These are phyloP conservation scores for Hypothenemus hampei DNA, from an alignment of 1,140 invertebrate genomes.

Conservation along the genomic window DNA sequence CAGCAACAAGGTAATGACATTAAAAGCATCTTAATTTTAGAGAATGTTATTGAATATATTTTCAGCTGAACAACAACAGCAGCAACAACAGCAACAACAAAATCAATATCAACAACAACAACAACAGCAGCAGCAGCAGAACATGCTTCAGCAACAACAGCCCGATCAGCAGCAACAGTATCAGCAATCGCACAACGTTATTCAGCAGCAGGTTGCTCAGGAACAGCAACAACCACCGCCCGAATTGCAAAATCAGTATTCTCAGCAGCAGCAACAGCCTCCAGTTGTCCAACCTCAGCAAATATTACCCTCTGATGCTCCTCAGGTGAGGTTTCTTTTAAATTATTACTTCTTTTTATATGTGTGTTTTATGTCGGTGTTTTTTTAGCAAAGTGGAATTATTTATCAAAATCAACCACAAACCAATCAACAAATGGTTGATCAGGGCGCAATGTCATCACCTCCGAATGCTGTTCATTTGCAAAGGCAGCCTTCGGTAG, in stretches of 20 bases:
- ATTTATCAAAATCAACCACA: constrained; percentile 36
- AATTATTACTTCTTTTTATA: not conserved
- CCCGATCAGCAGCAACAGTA: constrained; percentile 39
- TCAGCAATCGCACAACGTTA: constrained; percentile 35
- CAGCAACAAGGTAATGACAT: constrained; percentile 32
- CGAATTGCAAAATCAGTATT: constrained; percentile 41
- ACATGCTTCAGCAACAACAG: constrained; percentile 38
- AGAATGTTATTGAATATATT: not conserved
- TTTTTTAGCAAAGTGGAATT: constrained; percentile 34
- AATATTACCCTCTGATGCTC: constrained; percentile 26
- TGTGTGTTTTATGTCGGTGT: not conserved
- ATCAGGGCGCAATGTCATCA: constrained; percentile 40
- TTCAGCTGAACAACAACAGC: constrained; percentile 35
- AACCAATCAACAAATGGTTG: constrained; percentile 25
- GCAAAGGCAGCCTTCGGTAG: constrained; percentile 37
- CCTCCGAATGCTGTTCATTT: constrained; percentile 30
- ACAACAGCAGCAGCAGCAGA: constrained; percentile 37
- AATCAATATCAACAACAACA: constrained; percentile 44
- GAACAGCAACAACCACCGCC: constrained; percentile 39
- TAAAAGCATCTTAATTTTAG: not conserved
- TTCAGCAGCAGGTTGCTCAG: constrained; percentile 35
- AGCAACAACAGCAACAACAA: constrained; percentile 48
- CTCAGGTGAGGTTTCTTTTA: not conserved
- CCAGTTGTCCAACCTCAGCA: constrained; percentile 23
- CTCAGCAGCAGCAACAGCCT: constrained; percentile 43